Percentiles rank a stretch among this genome's conserved stretches.
Conservation (phyloP, 2,797 vertebrate species). For the Spondyliosoma cantharus region DNA sequence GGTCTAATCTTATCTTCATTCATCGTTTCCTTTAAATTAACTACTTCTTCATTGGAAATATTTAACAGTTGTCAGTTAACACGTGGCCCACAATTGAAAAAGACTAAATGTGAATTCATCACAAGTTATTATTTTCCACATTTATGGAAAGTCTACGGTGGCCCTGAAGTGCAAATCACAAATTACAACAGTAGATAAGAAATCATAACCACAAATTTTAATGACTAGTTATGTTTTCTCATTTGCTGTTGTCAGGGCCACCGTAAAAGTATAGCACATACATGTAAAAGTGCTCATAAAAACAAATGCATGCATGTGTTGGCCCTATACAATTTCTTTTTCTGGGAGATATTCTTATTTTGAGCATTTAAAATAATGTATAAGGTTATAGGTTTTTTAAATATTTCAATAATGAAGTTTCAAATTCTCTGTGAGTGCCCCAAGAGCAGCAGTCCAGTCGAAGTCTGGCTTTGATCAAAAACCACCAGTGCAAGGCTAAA, state of each 20-base stretch:
- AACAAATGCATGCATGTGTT: background rate
- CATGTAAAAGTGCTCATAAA: background rate
- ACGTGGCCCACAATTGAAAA: background rate
- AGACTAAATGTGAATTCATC: background rate
- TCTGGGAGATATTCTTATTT: too few species aligned
- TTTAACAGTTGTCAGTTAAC: background rate
- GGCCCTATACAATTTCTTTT: too few species aligned
- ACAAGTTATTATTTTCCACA: background rate
- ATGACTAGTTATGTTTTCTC: too few species aligned
- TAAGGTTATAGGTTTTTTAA: conserved; percentile 9
- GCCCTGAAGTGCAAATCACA: too few species aligned
- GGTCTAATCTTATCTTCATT: background rate
- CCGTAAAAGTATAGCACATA: background rate
- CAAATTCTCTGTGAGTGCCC: conserved; percentile 21
- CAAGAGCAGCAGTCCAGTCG: conserved; percentile 25
- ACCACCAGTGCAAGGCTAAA: conserved; percentile 27
- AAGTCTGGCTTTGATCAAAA: conserved; percentile 54
- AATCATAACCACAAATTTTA: too few species aligned
- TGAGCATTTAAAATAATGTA: conserved; percentile 2
- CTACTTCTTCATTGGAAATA: background rate
- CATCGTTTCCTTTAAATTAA: background rate
- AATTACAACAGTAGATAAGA: too few species aligned
- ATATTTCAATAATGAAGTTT: conserved; percentile 27
- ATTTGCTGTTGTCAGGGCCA: too few species aligned
- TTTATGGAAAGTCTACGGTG: background rate